Percentiles rank a stretch among this genome's conserved stretches.
phyloP scores from a whole-genome alignment of 2,888 invertebrate genomes.

The Synergus laeviventris region DNA sequence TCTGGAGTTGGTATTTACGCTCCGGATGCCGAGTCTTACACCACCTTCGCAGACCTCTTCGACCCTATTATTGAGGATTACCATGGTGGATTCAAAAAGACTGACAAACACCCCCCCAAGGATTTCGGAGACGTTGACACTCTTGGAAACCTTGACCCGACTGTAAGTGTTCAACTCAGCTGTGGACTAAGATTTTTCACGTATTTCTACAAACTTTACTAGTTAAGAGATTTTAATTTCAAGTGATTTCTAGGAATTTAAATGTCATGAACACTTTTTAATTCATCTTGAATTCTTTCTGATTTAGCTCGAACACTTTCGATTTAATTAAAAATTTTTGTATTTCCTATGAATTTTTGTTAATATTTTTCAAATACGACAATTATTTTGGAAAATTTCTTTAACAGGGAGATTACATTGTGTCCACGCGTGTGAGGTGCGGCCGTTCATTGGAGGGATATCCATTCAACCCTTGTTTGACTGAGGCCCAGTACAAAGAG shows the following conservation, averaged over 20 bases:
- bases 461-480: constrained; percentile 98
- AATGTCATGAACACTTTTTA: no score
- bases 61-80: constrained; percentile 99
- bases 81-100: constrained; percentile 96
- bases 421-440: constrained; percentile 97
- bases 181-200: no score
- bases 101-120: constrained; percentile 94
- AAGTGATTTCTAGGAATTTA: no score
- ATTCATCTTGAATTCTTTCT: no score
- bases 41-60: constrained; percentile 93
- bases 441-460: constrained; percentile 96
- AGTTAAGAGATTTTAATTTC: no score
- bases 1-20: constrained; percentile 98
- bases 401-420: constrained; percentile 86
- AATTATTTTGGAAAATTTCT: background rate
- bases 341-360: no score
- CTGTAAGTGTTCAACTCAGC: constrained; percentile 72
- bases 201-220: no score
- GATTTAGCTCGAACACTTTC: no score
- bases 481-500: constrained; percentile 97
- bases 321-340: no score
- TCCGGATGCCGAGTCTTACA: constrained; percentile 97
- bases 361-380: no score
- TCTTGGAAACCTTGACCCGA: constrained; percentile 95
- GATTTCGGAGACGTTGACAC: constrained; percentile 95